Base-by-base conservation (phyloP, 2,113 vertebrate species). In the Corythornis cristatus region DNA sequence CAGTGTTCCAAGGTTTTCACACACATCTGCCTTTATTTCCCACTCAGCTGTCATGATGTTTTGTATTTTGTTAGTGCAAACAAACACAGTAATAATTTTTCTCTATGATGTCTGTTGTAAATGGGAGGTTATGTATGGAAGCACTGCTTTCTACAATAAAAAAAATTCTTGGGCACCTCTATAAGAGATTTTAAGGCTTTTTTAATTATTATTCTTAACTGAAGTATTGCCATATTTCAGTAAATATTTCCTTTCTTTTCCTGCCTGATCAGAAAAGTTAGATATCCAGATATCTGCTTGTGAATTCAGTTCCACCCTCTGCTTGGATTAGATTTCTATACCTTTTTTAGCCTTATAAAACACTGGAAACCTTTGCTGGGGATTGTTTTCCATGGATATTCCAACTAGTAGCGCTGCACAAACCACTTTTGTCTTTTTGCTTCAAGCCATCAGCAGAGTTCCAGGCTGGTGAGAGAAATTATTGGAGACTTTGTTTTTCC, bases 1-100 rank as follows among this genome's bases (percentile, higher is more conserved):
- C 66, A 40, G 3, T 20, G 1, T 56, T 67, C 26, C 26, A 54
- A 50, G 20, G 6, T 66, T 78, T 77, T 56, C 43, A 94, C 20
- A 31, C 15, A 4, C 8, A 3, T 67, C 45, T 54, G 78, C 6
- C 12, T 81, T 72, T 26, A 2, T 91, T 85, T 76, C 26, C 45
- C 15, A 5, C 13, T 53, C 31, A 66, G 7, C 29, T 88, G 58
- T 42, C 19, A 12, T 1, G 0, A 68, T 0, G 0, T 1, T 64
- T 51, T 58, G 8, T 57, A 29, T 93, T 89, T 91, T 2, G 2
- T 37, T 80, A 43, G 35, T 2, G 0, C 33, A 67, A 67, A 22
- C 40, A 82, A 48, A 25, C 65, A 17, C 6, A 31, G 40, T 64
- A 11, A 35, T 35, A 12, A 12, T 56, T 83, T 71, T 83, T 70